Conservation (phyloP, 2,888 invertebrate species). For the Drosophila differens region DNA sequence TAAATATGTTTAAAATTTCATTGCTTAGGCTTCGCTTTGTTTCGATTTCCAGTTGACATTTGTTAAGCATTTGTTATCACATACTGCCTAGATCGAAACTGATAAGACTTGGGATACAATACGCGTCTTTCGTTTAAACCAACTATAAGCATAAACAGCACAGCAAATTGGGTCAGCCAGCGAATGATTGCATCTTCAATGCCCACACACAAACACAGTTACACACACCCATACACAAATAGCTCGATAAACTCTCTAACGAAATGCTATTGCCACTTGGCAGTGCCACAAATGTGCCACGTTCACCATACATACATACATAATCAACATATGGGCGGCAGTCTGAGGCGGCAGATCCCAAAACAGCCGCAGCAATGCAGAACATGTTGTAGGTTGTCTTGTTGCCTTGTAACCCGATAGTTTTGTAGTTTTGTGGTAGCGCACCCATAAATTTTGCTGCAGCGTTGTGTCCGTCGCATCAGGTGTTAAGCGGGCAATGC, state of each 20-base stretch:
- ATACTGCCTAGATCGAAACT: constrained; percentile 52
- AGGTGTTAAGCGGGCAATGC: constrained; percentile 75
- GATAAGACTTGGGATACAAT: constrained; percentile 48
- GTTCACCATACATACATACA: constrained; percentile 38
- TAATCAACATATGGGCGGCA: constrained; percentile 70
- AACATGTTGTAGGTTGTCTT: constrained; percentile 81
- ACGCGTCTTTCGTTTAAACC: constrained; percentile 18
- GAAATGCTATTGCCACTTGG: constrained; percentile 72
- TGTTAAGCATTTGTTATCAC: constrained; percentile 68
- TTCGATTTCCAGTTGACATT: constrained; percentile 50
- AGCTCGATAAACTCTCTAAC: constrained; percentile 66
- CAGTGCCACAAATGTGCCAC: constrained; percentile 60
- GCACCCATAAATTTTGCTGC: constrained; percentile 77
- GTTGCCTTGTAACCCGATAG: constrained; percentile 81
- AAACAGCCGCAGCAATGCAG: constrained; percentile 31
- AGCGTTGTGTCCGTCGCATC: constrained; percentile 61
- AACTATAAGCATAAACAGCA: constrained; percentile 58
- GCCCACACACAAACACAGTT: constrained; percentile 15
- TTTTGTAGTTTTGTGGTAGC: constrained; percentile 82
- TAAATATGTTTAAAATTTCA: constrained; percentile 37
- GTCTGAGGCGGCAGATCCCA: constrained; percentile 42
- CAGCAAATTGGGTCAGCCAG: constrained; percentile 68
- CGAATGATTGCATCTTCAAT: constrained; percentile 41
- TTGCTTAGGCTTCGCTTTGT: constrained; percentile 40
- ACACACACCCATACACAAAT: constrained; percentile 1